Percentiles rank a stretch among this genome's conserved stretches.
phyloP scores from a whole-genome alignment of 2,888 invertebrate genomes.

The Gortyna flavago region DNA sequence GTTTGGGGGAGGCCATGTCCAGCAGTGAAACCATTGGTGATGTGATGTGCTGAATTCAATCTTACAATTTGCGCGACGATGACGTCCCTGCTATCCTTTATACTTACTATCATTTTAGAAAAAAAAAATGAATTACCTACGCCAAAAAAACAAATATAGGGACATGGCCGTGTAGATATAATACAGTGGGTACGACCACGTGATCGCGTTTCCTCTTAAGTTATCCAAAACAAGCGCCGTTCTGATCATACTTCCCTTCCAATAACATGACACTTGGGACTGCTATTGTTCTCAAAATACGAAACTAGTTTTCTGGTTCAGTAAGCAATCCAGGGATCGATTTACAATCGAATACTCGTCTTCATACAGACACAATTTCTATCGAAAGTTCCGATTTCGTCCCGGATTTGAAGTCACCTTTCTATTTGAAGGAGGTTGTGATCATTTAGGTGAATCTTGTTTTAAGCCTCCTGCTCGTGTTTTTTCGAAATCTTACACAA shows the following conservation, averaged over 20 bases:
- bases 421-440: constrained; percentile 13
- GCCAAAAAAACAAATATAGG: too few relatives aligned
- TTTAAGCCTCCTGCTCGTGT: background rate
- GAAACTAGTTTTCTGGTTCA: constrained; percentile 47
- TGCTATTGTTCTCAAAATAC: constrained; percentile 14
- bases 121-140: too few relatives aligned
- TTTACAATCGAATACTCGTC: constrained; percentile 27
- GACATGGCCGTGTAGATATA: background rate
- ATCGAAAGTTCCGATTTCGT: constrained; percentile 27
- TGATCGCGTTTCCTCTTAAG: background rate
- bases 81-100: background rate
- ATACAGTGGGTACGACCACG: background rate
- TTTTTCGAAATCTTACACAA: too few relatives aligned
- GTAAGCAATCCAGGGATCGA: constrained; percentile 37
- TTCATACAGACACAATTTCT: constrained; percentile 39
- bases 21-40: too few relatives aligned
- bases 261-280: constrained; percentile 21
- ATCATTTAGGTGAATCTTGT: constrained; percentile 15
- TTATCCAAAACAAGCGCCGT: background rate
- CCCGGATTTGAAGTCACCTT: background rate
- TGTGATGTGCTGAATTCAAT: background rate
- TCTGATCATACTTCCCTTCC: constrained; percentile 5
- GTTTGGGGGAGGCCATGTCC: too few relatives aligned
- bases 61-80: background rate
- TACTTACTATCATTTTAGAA: background rate